Evolutionary conservation across 2,113 vertebrate genomes (phyloP), one percentile per base, ranked within the genome.

Genomic region (Myotis davidii): DNA sequence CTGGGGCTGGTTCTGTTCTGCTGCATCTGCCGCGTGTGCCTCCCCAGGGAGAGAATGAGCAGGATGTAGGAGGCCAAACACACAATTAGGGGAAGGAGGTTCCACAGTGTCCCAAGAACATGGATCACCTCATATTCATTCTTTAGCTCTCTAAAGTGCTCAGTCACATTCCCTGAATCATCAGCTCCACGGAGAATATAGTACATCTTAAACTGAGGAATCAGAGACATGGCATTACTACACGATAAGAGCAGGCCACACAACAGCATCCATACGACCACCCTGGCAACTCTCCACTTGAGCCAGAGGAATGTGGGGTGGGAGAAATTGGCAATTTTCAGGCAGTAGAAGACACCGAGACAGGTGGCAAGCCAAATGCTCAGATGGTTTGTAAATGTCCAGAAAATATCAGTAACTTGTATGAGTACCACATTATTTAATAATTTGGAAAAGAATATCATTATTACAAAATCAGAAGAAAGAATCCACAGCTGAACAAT

Each of bases 271-370:
- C 93, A 81, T 1, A 74, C 2, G 0, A 98, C 54, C 67, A 97
- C 70, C 29, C 54, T 82, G 87, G 93, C 92, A 21, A 84, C 94
- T 90, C 96, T 94, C 95, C 94, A 93, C 56, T 97, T 97, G 76
- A 98, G 93, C 97, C 96, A 98, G 14, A 97, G 95, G 85, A 97
- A 97, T 0, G 17, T 1, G 6, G 76, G 65, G 21, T 97, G 93
- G 50, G 95, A 96, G 85, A 97, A 95, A 77, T 0, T 96, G 89
- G 95, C 76, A 1, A 97, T 93, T 92, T 97, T 98, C 86, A 98
- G 67, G 81, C 96, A 98, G 78, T 97, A 97, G 18, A 98, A n/a
- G 88, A 96, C 91, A 82, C 72, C 50, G 10, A 98, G 97, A 54
- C 94, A 98, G 20, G 97, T 93, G 45, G 48, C 27, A 27, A 97